phyloP scores from a whole-genome alignment of 2,888 invertebrate species.

The Gari tellinella region DNA sequence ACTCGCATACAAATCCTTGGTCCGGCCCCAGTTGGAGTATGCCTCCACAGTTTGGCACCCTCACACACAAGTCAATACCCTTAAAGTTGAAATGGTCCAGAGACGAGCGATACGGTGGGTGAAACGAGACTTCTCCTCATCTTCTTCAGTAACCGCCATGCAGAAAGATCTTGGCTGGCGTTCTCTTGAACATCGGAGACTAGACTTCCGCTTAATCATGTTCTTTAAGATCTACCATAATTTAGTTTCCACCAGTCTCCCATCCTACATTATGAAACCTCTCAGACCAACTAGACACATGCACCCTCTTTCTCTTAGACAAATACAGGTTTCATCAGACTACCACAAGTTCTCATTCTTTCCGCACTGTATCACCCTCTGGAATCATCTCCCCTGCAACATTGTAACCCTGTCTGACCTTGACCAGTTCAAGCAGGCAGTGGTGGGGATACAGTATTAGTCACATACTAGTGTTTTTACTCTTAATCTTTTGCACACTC shows the following conservation, averaged over 20 bases:
- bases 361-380: slow-evolving; percentile 7
- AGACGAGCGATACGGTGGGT: slow-evolving; percentile 11
- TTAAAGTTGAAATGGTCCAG: slow-evolving; percentile 11
- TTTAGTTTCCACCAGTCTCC: slow-evolving; percentile 4
- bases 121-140: slow-evolving; percentile 6
- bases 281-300: slow-evolving; percentile 12
- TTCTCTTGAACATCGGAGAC: slow-evolving; percentile 11
- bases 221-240: slow-evolving; percentile 13
- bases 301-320: slow-evolving; percentile 23
- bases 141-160: slow-evolving; percentile 14
- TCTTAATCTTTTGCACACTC: slow-evolving; percentile 3
- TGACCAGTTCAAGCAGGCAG: slow-evolving; percentile 17
- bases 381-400: slow-evolving; percentile 6
- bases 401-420: slow-evolving; percentile 10
- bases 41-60: slow-evolving; percentile 19
- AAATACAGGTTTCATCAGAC: slow-evolving; percentile 7
- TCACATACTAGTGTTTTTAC: background rate
- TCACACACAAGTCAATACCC: slow-evolving; percentile 2
- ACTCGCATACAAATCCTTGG: slow-evolving; percentile 14
- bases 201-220: slow-evolving; percentile 15
- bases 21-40: slow-evolving; percentile 18
- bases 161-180: slow-evolving; percentile 18
- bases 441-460: slow-evolving; percentile 6
- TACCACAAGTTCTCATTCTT: slow-evolving; percentile 16
- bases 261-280: slow-evolving; percentile 4